Conservation (phyloP, 2,113 vertebrate genomes). For the Octodon degus region DNA sequence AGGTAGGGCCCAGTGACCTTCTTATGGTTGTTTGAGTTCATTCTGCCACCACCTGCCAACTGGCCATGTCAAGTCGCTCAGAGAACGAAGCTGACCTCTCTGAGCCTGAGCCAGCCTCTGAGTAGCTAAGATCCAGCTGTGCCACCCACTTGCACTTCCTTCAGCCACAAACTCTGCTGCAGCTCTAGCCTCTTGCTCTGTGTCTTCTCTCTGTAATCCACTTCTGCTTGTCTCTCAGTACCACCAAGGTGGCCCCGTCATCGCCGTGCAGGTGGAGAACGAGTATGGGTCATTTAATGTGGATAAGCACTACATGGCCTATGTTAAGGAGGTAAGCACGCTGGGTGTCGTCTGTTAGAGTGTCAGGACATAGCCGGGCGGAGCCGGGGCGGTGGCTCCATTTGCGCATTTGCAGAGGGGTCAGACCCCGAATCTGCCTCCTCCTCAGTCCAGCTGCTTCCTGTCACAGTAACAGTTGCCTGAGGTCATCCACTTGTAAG, state of each 20-base stretch:
- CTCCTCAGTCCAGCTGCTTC: not conserved
- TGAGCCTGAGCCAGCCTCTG: not conserved
- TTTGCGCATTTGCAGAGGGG: not conserved
- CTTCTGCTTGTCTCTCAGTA: constrained; percentile 84
- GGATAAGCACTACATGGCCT: constrained; percentile 90
- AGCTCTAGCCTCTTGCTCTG: not conserved
- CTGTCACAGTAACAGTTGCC: not conserved
- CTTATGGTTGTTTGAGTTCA: not conserved
- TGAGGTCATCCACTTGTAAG: not conserved
- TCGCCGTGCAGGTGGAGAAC: constrained; percentile 96
- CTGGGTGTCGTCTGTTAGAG: not conserved
- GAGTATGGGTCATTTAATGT: constrained; percentile 92
- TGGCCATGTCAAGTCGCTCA: not conserved
- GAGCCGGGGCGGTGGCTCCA: not conserved
- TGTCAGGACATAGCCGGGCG: not conserved
- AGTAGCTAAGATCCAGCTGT: not conserved
- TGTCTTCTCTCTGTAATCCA: not conserved
- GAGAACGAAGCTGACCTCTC: not conserved
- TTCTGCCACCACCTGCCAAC: accelerated
- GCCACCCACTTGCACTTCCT: too few relatives aligned
- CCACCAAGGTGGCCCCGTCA: constrained; percentile 91
- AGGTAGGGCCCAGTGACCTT: constrained; percentile 85
- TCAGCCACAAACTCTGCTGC: not conserved
- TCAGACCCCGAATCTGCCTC: not conserved
- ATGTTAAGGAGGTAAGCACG: constrained; percentile 88